These are phyloP conservation scores for Pelecanus crispus DNA, from an alignment of 2,113 vertebrate genomes.

Conservation along the genomic window DNA sequence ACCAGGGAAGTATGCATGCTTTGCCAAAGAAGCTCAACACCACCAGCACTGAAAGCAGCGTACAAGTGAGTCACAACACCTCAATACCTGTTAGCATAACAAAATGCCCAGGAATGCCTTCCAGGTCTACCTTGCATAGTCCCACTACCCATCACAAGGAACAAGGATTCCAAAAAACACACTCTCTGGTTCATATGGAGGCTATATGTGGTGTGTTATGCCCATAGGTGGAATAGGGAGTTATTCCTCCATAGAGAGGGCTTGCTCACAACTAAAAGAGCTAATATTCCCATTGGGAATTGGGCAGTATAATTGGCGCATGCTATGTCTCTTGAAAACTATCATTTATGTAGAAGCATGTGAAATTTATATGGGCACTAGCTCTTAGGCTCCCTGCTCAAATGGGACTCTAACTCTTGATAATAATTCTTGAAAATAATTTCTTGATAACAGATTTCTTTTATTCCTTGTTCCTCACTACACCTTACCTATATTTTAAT, in stretches of 20 bases:
- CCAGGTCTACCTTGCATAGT: neutral
- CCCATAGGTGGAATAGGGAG: neutral
- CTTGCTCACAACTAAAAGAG: neutral
- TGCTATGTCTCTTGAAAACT: neutral
- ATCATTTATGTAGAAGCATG: neutral
- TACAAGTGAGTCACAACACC: neutral
- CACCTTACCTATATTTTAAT: neutral
- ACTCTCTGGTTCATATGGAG: neutral
- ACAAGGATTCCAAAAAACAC: neutral
- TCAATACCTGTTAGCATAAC: neutral
- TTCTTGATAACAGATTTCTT: neutral
- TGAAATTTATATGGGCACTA: neutral
- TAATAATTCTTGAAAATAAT: neutral
- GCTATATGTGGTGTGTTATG: neutral
- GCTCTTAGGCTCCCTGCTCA: neutral
- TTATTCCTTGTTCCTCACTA: neutral
- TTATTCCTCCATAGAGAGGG: neutral
- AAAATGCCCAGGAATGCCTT: neutral
- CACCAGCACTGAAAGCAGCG: neutral
- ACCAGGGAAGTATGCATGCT: neutral
- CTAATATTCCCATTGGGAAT: neutral
- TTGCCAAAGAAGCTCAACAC: neutral
- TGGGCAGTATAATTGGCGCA: neutral
- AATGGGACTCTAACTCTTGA: neutral
- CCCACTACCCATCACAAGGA: neutral